A percentile compares a stretch with the other conserved stretches of the same genome.
Evolutionary conservation across 2,888 invertebrate species (phyloP).

Genomic region (Tachina lurida): DNA sequence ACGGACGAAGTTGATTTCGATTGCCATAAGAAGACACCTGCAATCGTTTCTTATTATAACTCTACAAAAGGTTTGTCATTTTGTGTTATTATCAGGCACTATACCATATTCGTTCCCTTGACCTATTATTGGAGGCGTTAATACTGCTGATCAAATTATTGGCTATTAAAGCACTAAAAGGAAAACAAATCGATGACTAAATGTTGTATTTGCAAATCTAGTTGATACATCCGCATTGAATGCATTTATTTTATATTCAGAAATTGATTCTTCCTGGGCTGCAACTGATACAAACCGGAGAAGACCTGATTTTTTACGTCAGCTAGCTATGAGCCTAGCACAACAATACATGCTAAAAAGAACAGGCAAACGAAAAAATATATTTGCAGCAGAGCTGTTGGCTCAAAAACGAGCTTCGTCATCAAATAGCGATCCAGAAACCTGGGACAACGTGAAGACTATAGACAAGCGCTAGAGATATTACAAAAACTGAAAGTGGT

Average conservation of each 20-base stretch:
- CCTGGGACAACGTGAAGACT: too few relatives aligned
- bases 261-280: slow-evolving; percentile 17
- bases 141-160: too few relatives aligned
- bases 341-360: slow-evolving; percentile 3
- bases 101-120: too few relatives aligned
- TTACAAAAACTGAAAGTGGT: too few relatives aligned
- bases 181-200: background rate
- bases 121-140: too few relatives aligned
- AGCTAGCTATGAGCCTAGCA: background rate
- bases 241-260: background rate
- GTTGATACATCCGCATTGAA: background rate
- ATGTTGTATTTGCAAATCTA: slow-evolving; percentile 4
- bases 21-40: slow-evolving; percentile 3
- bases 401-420: slow-evolving; percentile 5
- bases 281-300: slow-evolving; percentile 9
- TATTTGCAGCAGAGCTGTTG: slow-evolving; percentile 3
- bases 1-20: background rate
- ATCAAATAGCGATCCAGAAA: background rate
- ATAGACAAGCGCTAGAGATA: too few relatives aligned
- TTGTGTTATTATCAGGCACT: too few relatives aligned
- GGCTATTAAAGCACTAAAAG: background rate
- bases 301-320: slow-evolving; percentile 10
- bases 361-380: background rate
- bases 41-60: background rate
- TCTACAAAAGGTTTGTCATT: background rate